Base-by-base conservation (phyloP, 1,140 invertebrate species). In the Lepidurus arcticus region DNA sequence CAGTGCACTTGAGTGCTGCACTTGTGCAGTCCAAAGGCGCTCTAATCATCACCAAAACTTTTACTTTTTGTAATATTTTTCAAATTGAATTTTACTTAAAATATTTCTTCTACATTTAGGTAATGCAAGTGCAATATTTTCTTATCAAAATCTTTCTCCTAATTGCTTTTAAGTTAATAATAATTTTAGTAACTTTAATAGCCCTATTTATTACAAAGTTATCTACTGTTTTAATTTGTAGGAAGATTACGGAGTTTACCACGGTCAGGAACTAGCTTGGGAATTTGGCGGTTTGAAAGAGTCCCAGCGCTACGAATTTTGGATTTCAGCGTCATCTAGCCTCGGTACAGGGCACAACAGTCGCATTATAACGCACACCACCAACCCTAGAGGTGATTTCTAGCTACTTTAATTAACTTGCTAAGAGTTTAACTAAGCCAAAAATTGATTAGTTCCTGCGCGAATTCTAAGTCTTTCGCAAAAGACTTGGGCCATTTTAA, bases 311-410 rank as follows among this genome's bases (percentile, higher is more conserved):
- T 65, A 65, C 13, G 53, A 65, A 65, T 65, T 65, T 65, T 65
- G 53, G 53, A 65, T 65, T n/a, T n/a, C 53, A 65, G 53, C 53
- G 53, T 13, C 53, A 65, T 65, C 53, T 65, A 65, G 53, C 21
- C 53, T 65, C 13, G 53, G 53, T 65, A 4, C 53, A 13, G 53
- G 53, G 21, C 53, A 16, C 13, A 65, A 65, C 13, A 65, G 53
- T 65, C 53, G 53, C 9, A 65, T 65, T 16, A 65, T 65, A 65
- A 65, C 53, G 1, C 53, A 65, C 6, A n/a, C 53, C 6, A 65
- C 53, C 53, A 65, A 13, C 16, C 53, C 53, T 16, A 65, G 53
- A 65, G 53, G 53, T 65, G 13, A n/a, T 13, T 47, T n/a, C 1
- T 65, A 65, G 9, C 1, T 1, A n/a, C 21, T 65, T 65, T 11